Percentiles rank a stretch among this genome's conserved stretches.
These are phyloP conservation scores for Danio choprae DNA, from an alignment of 2,797 vertebrate genomes.

Conservation along the genomic window DNA sequence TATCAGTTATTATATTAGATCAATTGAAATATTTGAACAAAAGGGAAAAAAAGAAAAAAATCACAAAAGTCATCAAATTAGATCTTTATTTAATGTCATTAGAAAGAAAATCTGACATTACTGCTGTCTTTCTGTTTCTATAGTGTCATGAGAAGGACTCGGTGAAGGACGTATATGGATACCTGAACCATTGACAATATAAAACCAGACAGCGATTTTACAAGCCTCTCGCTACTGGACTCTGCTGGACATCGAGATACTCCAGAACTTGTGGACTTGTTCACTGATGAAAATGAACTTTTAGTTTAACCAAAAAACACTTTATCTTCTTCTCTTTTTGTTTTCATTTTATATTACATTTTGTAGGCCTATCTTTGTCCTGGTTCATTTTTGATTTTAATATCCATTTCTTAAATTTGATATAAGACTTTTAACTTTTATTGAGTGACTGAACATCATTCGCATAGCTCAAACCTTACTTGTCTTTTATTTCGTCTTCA, in stretches of 20 bases:
- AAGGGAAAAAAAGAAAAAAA: not conserved
- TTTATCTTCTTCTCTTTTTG: conserved; percentile 1
- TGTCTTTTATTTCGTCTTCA: conserved; percentile 27
- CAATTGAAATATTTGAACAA: not conserved
- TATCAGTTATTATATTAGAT: conserved; percentile 18
- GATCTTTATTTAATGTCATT: not conserved
- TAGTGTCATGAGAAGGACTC: conserved; percentile 49
- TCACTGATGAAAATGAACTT: conserved; percentile 24
- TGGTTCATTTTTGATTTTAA: conserved; percentile 2
- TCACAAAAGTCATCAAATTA: conserved; percentile 5
- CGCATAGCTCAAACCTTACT: conserved; percentile 10
- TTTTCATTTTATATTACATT: conserved; percentile 12
- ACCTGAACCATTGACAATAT: conserved; percentile 33
- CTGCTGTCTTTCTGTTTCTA: conserved; percentile 25
- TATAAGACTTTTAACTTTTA: conserved; percentile 9
- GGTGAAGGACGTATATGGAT: conserved; percentile 33
- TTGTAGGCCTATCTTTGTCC: conserved; percentile 12
- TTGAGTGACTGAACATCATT: conserved; percentile 14
- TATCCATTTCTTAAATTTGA: conserved; percentile 13
- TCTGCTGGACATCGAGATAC: not conserved
- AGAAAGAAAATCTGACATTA: not conserved
- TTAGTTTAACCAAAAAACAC: conserved; percentile 1
- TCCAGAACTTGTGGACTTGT: conserved; percentile 31
- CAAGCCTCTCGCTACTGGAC: conserved; percentile 3
- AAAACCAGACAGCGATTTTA: conserved; percentile 10